Conservation (phyloP, 92 coral and sea anemone genomes). For the Montipora capitata region DNA sequence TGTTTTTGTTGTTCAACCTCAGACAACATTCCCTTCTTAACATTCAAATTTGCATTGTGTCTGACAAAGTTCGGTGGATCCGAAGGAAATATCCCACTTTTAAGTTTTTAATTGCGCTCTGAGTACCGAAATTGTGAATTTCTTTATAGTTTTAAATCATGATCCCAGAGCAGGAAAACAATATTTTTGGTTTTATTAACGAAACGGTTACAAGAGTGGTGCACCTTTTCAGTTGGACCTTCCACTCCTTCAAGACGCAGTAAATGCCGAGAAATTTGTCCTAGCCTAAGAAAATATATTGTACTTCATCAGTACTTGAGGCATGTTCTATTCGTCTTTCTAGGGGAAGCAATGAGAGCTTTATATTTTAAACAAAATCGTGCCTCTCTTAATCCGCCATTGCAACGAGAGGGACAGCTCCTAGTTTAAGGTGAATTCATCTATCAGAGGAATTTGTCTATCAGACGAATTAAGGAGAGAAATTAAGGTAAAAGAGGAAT, state of each 20-base stretch:
- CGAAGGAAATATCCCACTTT: too few relatives aligned
- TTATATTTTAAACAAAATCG: constrained; percentile 14
- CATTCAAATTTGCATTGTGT: too few relatives aligned
- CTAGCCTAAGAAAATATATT: constrained; percentile 47
- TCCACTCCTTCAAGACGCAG: constrained; percentile 49
- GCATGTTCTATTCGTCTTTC: constrained; percentile 41
- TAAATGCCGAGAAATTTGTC: constrained; percentile 64
- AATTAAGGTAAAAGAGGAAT: too few relatives aligned
- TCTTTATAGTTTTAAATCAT: too few relatives aligned
- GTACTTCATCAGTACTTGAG: constrained; percentile 50
- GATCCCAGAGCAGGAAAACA: too few relatives aligned
- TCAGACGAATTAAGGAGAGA: not conserved
- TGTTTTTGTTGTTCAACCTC: constrained; percentile 33
- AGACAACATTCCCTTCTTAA: not conserved
- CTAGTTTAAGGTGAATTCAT: constrained; percentile 2
- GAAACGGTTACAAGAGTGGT: constrained; percentile 41
- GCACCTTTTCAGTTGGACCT: constrained; percentile 44
- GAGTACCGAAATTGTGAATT: too few relatives aligned
- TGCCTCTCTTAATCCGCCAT: constrained; percentile 27
- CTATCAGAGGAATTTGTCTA: not conserved
- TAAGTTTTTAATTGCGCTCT: too few relatives aligned
- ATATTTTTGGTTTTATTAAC: not conserved
- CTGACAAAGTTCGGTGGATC: too few relatives aligned
- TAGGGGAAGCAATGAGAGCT: constrained; percentile 46
- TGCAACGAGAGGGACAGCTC: constrained; percentile 1